These are phyloP conservation scores for Cassiopea andromeda DNA, from an alignment of 30 jellyfish, hydroid and myxozoan genomes.

Conservation along the genomic window DNA sequence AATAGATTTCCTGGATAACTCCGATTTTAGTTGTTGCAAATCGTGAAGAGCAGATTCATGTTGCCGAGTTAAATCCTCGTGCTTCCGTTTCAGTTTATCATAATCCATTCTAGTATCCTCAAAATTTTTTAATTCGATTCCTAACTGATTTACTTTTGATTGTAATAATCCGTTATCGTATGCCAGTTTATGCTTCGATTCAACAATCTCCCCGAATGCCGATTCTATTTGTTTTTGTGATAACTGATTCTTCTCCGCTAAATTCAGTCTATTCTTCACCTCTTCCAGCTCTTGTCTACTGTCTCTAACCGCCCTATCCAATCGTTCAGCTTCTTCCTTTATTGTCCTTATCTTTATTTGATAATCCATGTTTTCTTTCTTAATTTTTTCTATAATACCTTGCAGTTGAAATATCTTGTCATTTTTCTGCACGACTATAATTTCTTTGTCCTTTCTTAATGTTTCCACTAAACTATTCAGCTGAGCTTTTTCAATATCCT, in stretches of 20 bases:
- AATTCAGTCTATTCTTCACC: constrained; percentile 18
- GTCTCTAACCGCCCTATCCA: not conserved
- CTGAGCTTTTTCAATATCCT: constrained; percentile 27
- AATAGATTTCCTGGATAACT: not conserved
- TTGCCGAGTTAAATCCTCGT: constrained; percentile 6
- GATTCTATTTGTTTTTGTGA: constrained; percentile 78
- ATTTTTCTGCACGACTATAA: constrained; percentile 27
- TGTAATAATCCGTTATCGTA: constrained; percentile 81
- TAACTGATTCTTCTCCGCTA: constrained; percentile 57
- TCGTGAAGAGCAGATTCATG: constrained; percentile 15
- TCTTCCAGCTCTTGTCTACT: constrained; percentile 40
- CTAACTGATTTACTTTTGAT: constrained; percentile 63
- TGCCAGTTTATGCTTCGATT: constrained; percentile 69
- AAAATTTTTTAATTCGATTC: constrained; percentile 4
- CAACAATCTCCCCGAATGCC: constrained; percentile 58
- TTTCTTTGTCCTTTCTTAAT: constrained; percentile 54
- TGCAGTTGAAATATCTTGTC: constrained; percentile 32
- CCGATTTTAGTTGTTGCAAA: not conserved
- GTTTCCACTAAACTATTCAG: constrained; percentile 43
- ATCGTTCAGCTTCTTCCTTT: constrained; percentile 29
- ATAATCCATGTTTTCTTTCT: constrained; percentile 23
- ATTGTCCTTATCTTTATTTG: constrained; percentile 14
- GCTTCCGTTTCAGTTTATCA: constrained; percentile 8
- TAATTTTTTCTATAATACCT: constrained; percentile 21
- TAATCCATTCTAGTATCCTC: constrained; percentile 14